phyloP scores from a whole-genome alignment of 1,140 invertebrate genomes.

The Bursaphelenchus mucronatus region DNA sequence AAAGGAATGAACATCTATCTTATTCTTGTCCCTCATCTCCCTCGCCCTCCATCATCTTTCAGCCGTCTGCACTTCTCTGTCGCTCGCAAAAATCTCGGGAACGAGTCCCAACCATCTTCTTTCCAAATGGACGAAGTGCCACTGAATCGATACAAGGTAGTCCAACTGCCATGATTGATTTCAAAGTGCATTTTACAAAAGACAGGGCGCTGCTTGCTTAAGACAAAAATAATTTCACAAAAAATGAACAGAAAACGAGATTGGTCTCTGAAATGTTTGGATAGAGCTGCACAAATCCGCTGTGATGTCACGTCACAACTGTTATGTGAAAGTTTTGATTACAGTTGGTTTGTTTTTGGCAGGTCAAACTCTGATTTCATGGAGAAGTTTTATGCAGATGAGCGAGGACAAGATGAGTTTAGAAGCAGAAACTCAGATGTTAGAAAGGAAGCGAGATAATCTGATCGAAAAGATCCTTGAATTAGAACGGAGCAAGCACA shows the following conservation, averaged over 20 bases:
- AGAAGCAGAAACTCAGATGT: slow-evolving; percentile 29
- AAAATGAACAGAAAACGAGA: too few species aligned
- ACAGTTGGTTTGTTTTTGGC: slow-evolving; percentile 25
- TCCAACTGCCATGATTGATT: slow-evolving; percentile 1
- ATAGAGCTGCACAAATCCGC: background rate
- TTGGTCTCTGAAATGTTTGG: too few species aligned
- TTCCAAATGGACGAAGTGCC: too few species aligned
- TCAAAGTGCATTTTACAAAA: background rate
- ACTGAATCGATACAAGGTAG: too few species aligned
- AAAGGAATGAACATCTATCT: too few species aligned
- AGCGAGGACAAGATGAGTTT: slow-evolving; percentile 34
- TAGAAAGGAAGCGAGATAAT: slow-evolving; percentile 29
- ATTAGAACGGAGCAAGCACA: slow-evolving; percentile 41
- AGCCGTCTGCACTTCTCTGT: too few species aligned
- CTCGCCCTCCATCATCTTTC: too few species aligned
- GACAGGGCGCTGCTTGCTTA: slow-evolving; percentile 1
- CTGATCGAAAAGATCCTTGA: slow-evolving; percentile 35
- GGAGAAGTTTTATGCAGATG: slow-evolving; percentile 22
- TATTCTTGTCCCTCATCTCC: too few species aligned
- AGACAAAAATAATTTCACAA: background rate
- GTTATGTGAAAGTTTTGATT: slow-evolving; percentile 27
- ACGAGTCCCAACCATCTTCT: too few species aligned
- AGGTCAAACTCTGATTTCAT: slow-evolving; percentile 33
- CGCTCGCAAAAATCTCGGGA: too few species aligned
- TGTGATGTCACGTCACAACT: slow-evolving; percentile 23